Base-by-base conservation (phyloP, 2,113 vertebrate genomes). In the Ceratotherium simum region DNA sequence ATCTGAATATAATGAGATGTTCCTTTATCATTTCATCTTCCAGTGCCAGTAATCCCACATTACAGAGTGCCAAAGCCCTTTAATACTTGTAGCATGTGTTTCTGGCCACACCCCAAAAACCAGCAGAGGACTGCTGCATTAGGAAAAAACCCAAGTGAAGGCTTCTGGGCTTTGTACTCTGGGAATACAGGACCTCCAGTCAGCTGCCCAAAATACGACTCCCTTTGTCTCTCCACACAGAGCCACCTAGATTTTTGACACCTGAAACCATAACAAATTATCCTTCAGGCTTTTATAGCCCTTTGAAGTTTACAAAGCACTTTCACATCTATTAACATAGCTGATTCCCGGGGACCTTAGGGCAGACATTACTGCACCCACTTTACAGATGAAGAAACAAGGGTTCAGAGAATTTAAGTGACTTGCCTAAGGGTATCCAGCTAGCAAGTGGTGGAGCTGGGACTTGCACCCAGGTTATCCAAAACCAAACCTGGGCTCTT, bases 11-110 rank as follows among this genome's bases (percentile, higher is more conserved):
- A 95, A 92, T 79, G 51, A 96, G 83, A 95, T 5, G 20, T 72
- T 82, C 93, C 91, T 96, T 97, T 95, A 95, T 97, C 92, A 96
- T 93, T 94, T 93, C 75, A 81, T 96, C 94, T 97, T 67, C 72
- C 1, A 4, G 51, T 96, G 91, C 97, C 97, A 97, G 95, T 85
- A 98, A 98, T 85, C 70, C 75, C 82, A 95, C 29, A 54, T 76
- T 87, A 86, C 46, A 60, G 62, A 85, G 65, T 78, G 95, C 90
- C 95, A 96, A 96, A 94, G 58, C 85, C 86, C 78, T 95, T 87
- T 92, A 76, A 78, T 69, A 97, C 84, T 18, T 76, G 27, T 29
- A 87, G 73, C 82, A 54, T 80, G 76, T 65, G 58, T 72, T 84
- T 93, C 82, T 96, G 91, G 85, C 72, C 83, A 95, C 14, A 42